These are phyloP conservation scores for Phenacoccus solenopsis DNA, from an alignment of 1,140 invertebrate species.

Conservation along the genomic window DNA sequence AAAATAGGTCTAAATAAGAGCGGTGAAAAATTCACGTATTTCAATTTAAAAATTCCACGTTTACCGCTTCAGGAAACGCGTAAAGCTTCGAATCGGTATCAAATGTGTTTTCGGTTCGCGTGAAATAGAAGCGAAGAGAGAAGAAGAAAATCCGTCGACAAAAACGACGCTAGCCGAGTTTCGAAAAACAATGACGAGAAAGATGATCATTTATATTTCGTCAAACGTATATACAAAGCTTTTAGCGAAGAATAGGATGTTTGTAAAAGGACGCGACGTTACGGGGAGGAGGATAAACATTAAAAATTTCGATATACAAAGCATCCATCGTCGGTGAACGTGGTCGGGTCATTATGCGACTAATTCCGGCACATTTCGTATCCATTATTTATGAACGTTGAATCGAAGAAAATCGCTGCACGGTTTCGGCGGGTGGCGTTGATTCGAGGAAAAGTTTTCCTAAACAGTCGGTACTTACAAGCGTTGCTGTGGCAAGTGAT, in stretches of 20 bases:
- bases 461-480: constrained; percentile 8
- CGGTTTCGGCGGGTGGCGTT: background rate
- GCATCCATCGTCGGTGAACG: background rate
- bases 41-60: too few species aligned
- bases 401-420: background rate
- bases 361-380: background rate
- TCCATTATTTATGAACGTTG: background rate
- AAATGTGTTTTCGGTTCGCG: too few species aligned
- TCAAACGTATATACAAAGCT: background rate
- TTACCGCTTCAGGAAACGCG: too few species aligned
- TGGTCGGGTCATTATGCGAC: too few species aligned
- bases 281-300: background rate
- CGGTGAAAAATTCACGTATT: too few species aligned
- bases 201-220: background rate
- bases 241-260: background rate
- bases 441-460: background rate
- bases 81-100: too few species aligned
- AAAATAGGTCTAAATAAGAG: too few species aligned
- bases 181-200: background rate
- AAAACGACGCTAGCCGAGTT: too few species aligned
- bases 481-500: constrained; percentile 14
- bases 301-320: background rate
- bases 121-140: too few species aligned
- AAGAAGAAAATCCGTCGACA: too few species aligned
- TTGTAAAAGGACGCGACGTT: background rate